Evolutionary conservation across 2,113 vertebrate species (phyloP).

Genomic region (Benitochromis conjunctus): DNA sequence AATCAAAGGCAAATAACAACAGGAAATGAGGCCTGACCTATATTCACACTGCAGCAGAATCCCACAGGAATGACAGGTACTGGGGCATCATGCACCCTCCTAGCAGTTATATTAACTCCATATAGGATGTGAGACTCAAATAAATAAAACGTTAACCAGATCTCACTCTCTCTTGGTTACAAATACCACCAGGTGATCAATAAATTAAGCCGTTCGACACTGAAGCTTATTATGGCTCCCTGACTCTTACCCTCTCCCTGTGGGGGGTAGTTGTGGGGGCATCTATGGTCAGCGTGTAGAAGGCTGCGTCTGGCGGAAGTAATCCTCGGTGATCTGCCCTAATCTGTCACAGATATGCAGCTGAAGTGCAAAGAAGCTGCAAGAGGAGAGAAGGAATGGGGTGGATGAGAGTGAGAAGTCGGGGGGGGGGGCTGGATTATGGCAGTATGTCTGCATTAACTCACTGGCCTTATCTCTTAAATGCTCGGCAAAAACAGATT

Average conservation of each 20-base stretch:
- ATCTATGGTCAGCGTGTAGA: conserved; percentile 61
- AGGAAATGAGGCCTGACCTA: conserved; percentile 53
- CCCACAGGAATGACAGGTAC: conserved; percentile 42
- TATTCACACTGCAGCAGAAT: conserved; percentile 38
- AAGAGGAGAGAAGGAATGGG: conserved; percentile 16
- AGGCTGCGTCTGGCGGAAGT: conserved; percentile 65
- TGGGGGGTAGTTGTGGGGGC: background rate
- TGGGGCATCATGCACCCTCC: background rate
- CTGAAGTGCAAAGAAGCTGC: conserved; percentile 64
- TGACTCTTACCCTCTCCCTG: background rate
- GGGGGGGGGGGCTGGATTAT: conserved; percentile 63
- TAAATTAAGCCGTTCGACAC: background rate
- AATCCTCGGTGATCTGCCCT: conserved; percentile 77
- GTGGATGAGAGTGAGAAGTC: background rate
- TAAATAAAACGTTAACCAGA: background rate
- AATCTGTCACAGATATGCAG: conserved; percentile 79
- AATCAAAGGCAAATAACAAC: conserved; percentile 45
- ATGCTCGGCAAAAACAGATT: conserved; percentile 70
- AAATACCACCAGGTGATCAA: background rate
- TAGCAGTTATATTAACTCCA: background rate
- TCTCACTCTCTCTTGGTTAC: background rate
- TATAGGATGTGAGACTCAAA: background rate
- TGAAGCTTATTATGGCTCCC: background rate
- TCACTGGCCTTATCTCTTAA: conserved; percentile 73
- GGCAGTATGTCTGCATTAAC: conserved; percentile 70